These are phyloP conservation scores for Lasiommata megera DNA, from an alignment of 2,888 invertebrate genomes.

Conservation along the genomic window DNA sequence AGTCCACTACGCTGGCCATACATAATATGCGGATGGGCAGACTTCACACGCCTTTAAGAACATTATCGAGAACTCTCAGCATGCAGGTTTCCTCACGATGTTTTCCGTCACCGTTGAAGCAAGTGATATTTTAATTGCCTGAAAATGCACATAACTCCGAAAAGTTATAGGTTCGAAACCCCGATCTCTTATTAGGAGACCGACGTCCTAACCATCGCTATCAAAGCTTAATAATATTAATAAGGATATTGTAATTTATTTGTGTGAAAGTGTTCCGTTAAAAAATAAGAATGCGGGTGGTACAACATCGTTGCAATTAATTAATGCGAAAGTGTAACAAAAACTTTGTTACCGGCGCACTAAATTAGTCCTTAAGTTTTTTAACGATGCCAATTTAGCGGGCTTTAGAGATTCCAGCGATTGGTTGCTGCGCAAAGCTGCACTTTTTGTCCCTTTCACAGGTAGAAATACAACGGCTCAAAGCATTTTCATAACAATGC, in stretches of 20 bases:
- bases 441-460: conserved; percentile 68
- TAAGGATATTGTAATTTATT: conserved; percentile 20
- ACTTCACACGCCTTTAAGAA: too few species aligned
- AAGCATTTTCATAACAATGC: conserved; percentile 80
- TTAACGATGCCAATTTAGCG: conserved; percentile 71
- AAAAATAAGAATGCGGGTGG: conserved; percentile 39
- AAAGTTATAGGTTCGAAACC: too few species aligned
- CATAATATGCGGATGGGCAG: too few species aligned
- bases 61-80: too few species aligned
- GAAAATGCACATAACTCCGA: too few species aligned
- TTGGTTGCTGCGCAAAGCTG: conserved; percentile 68
- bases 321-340: conserved; percentile 49
- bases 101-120: too few species aligned
- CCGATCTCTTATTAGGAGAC: too few species aligned
- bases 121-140: too few species aligned
- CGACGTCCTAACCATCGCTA: too few species aligned
- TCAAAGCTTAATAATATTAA: too few species aligned
- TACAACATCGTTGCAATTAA: conserved; percentile 39
- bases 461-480: conserved; percentile 75
- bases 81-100: too few species aligned
- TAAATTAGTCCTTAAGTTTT: conserved; percentile 72
- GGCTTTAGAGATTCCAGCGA: conserved; percentile 58
- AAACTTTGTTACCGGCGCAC: conserved; percentile 62
- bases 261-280: conserved; percentile 25
- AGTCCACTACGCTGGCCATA: too few species aligned